Evolutionary conservation across 2,113 vertebrate genomes (phyloP).

Genomic region (Odocoileus hemionus): DNA sequence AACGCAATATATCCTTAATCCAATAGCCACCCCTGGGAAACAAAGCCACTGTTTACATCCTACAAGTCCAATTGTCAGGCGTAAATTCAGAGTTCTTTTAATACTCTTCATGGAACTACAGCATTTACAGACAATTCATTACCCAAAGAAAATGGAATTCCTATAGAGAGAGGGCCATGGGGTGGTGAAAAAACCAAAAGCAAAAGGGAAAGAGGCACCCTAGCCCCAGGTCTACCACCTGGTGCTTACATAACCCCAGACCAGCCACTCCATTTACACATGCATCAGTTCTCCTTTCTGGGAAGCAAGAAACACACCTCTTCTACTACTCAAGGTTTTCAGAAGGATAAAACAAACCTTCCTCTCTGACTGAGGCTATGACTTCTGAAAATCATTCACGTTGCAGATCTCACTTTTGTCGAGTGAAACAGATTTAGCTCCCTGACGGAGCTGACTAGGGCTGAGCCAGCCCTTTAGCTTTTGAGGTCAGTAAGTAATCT

Average conservation of each 20-base stretch:
- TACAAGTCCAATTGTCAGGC: background rate
- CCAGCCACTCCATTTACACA: background rate
- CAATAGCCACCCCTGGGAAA: background rate
- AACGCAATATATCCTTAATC: background rate
- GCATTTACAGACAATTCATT: background rate
- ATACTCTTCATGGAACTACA: background rate
- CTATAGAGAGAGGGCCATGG: background rate
- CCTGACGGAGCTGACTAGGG: constrained; percentile 20
- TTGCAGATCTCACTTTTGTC: background rate
- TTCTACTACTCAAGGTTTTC: background rate
- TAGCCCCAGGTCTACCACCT: background rate
- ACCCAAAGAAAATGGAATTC: background rate
- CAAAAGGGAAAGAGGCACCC: background rate
- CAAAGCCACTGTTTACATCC: background rate
- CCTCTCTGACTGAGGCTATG: background rate
- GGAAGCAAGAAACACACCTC: background rate
- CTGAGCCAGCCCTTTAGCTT: constrained; percentile 71
- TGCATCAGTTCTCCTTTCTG: background rate
- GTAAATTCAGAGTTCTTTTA: background rate
- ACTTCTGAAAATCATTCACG: background rate
- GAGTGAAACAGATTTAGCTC: constrained; percentile 34
- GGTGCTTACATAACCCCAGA: background rate
- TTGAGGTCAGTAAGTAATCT: constrained; percentile 72
- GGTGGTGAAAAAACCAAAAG: background rate
- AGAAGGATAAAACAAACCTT: background rate